These are phyloP conservation scores for Drymodes brunneopygia DNA, from an alignment of 2,113 vertebrate genomes.

Conservation along the genomic window DNA sequence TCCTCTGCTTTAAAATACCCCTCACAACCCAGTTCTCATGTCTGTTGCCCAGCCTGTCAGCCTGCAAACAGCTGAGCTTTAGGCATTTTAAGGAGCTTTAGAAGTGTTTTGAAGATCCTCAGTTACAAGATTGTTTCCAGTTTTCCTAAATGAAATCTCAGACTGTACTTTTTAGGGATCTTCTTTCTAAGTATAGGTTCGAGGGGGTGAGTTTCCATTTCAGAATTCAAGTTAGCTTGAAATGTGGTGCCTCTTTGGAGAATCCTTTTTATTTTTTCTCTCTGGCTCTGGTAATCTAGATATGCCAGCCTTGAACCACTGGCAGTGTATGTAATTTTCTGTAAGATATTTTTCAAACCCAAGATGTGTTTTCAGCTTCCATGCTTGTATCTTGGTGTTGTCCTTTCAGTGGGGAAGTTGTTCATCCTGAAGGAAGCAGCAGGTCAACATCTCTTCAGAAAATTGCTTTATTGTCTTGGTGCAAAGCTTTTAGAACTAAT, in stretches of 20 bases:
- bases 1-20: neutral
- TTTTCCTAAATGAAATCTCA: slow-evolving; percentile 6
- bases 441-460: neutral
- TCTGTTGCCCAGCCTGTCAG: neutral
- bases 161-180: neutral
- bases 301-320: neutral
- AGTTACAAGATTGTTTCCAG: neutral
- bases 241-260: neutral
- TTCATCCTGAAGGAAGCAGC: neutral
- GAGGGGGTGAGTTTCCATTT: slow-evolving; percentile 34
- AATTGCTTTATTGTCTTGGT: neutral
- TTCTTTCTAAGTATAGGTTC: neutral
- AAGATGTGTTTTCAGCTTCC: neutral
- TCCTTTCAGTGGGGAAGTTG: neutral
- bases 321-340: neutral
- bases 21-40: neutral
- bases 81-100: neutral
- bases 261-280: neutral
- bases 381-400: neutral
- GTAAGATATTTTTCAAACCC: neutral
- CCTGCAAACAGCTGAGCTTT: neutral
- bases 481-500: neutral
- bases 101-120: neutral
- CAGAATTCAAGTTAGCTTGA: neutral
- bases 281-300: neutral